A percentile compares a stretch with the other conserved stretches of the same genome.
These are phyloP conservation scores for Acanthornis magna DNA, from an alignment of 2,797 vertebrate genomes.

Conservation along the genomic window DNA sequence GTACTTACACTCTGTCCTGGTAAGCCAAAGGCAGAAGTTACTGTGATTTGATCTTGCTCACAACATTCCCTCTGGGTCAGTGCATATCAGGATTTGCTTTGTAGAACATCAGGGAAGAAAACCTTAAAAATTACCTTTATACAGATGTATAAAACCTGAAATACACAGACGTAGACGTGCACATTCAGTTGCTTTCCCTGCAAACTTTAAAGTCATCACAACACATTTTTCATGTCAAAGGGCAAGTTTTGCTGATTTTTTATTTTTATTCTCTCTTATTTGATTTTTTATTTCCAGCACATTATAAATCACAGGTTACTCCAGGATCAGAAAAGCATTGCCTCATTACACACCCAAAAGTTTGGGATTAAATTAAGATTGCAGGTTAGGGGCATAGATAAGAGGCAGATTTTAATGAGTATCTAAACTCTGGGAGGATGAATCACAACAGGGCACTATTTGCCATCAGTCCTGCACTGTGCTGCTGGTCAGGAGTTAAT, in stretches of 20 bases:
- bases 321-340: conserved; percentile 6
- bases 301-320: conserved; percentile 3
- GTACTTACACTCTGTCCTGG: background rate
- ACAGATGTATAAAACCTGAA: background rate
- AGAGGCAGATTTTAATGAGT: conserved; percentile 36
- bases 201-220: background rate
- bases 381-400: background rate
- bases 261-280: conserved; percentile 8
- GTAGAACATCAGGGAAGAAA: background rate
- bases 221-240: background rate
- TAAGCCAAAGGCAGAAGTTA: background rate
- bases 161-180: background rate
- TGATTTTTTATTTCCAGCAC: background rate
- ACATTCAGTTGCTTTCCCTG: background rate
- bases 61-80: conserved; percentile 4
- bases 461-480: background rate
- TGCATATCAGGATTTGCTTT: background rate
- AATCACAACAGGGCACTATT: background rate
- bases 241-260: background rate
- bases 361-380: conserved; percentile 69
- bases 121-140: background rate
- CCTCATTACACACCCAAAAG: conserved; percentile 46
- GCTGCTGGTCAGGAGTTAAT: background rate
- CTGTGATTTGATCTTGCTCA: conserved; percentile 1
- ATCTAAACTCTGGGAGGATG: background rate